Evolutionary conservation across 2,888 invertebrate species (phyloP), one percentile per base, ranked within the genome.

Genomic region (Pantelozetes paolii): DNA sequence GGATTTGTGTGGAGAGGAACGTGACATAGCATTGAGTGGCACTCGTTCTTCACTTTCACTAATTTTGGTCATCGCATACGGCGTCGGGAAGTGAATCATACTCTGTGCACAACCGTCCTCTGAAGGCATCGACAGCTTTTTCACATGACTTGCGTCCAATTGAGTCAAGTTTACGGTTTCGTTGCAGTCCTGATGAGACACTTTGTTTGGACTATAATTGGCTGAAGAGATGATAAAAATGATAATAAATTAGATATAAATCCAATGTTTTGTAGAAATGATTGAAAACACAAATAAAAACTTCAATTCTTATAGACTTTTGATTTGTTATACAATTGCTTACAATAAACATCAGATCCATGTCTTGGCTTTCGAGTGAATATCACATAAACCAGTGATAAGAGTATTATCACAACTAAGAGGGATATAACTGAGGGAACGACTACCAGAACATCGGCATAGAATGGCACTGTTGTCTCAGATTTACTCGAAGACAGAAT

Each of bases 51-150:
- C 71, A 32, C 42, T 71, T 23, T 54, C 72, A 8, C 36, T 45
- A 32, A 76, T 74, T n/a, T 75, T 74, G 23, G 76, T 74, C 76
- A 76, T 76, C 13, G 76, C 76, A 42, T 76, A 76, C 23, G 76
- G 76, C 20, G 57, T 64, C 28, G 75, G 76, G 45, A 50, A 76
- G 50, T 76, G 71, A 30, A 69, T 30, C 40, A 42, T 32, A 26
- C 45, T 26, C 23, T 71, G 71, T 3, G 26, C 6, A n/a, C 62
- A 62, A 11, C 30, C 32, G n/a, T 30, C 59, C 50, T 48, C 73
- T 45, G 28, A 20, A 32, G 45, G 70, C 62, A 67, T 23, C 36
- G 40, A 57, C 45, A 30, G 28, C 57, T 59, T 76, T 72, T 45
- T 75, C 70, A 36, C 64, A 40, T 70, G 45, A 67, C 69, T 74